Conservation (phyloP, 2,888 invertebrate genomes). For the Lithophane socia region DNA sequence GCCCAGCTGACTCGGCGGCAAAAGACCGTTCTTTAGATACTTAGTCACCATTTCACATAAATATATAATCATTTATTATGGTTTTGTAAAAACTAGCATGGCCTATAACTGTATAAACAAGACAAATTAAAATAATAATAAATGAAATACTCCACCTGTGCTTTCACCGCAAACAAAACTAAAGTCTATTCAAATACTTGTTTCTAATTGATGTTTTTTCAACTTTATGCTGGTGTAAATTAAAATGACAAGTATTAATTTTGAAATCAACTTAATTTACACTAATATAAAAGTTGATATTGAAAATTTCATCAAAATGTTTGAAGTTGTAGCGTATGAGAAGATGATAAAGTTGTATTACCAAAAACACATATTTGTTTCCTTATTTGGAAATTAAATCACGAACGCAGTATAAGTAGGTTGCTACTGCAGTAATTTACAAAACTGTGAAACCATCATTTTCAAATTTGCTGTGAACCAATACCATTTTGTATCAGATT, state of each 20-base stretch:
- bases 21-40: constrained; percentile 2
- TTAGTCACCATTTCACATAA: background rate
- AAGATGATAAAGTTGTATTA: background rate
- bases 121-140: background rate
- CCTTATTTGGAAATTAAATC: background rate
- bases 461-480: constrained; percentile 16
- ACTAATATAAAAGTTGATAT: background rate
- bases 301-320: background rate
- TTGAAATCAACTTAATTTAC: background rate
- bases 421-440: background rate
- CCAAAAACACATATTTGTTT: background rate
- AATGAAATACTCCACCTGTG: background rate
- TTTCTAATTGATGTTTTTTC: background rate
- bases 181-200: background rate
- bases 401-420: background rate
- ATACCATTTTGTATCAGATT: constrained; percentile 22
- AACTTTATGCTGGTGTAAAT: background rate
- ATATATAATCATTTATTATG: background rate
- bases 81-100: background rate
- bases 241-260: background rate
- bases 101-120: background rate
- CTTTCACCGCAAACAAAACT: background rate
- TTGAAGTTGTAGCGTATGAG: background rate
- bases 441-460: constrained; percentile 22
- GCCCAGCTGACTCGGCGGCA: constrained; percentile 10